Evolutionary conservation across 1,140 invertebrate species (phyloP).

Genomic region (Magallana ariakensis): DNA sequence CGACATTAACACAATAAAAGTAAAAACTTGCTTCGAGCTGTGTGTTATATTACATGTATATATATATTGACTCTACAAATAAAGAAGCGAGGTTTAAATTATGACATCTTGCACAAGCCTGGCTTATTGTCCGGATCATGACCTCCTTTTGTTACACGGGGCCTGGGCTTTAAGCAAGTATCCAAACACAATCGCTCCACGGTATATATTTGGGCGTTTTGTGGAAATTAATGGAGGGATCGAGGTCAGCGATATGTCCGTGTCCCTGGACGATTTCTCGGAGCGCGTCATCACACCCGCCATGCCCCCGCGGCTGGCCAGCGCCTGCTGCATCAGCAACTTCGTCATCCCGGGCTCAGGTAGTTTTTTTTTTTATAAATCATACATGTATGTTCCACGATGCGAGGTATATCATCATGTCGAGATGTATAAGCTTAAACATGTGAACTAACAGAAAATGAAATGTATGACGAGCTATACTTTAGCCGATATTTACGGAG

Average conservation of each 20-base stretch:
- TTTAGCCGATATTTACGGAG: too few species aligned
- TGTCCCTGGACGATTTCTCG: neutral
- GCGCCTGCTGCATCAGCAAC: constrained; percentile 29
- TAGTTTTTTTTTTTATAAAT: neutral
- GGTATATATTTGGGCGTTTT: too few species aligned
- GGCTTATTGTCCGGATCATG: neutral
- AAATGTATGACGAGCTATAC: too few species aligned
- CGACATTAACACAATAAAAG: too few species aligned
- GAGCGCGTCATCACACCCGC: constrained; percentile 28
- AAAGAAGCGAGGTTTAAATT: neutral
- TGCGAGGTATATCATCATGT: too few species aligned
- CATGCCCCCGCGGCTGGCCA: constrained; percentile 41
- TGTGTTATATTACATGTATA: too few species aligned
- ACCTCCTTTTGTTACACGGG: neutral
- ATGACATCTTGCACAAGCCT: neutral
- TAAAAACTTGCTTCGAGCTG: too few species aligned
- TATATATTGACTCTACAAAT: neutral
- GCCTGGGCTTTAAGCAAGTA: neutral
- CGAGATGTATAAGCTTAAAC: too few species aligned
- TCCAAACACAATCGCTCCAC: too few species aligned
- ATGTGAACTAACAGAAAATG: too few species aligned
- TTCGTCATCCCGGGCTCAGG: constrained; percentile 40
- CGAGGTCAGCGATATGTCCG: neutral
- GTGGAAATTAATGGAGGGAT: too few species aligned
- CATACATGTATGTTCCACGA: neutral